phyloP scores from a whole-genome alignment of 2,113 vertebrate species.

The Lycaon pictus region DNA sequence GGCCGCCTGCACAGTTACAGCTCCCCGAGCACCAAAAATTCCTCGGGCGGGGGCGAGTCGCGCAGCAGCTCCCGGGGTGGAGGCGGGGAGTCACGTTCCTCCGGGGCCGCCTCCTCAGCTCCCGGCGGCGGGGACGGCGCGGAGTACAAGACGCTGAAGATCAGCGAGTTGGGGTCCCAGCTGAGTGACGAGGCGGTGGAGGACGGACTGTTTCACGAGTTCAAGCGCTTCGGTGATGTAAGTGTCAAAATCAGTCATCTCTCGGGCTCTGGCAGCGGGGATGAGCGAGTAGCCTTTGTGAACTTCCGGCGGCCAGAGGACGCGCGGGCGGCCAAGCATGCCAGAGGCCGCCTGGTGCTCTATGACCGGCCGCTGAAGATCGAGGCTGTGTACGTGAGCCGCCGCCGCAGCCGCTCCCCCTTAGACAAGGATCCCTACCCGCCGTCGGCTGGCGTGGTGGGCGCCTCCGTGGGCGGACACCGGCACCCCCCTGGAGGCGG shows the following conservation, averaged over 20 bases:
- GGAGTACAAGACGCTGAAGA: constrained; percentile 98
- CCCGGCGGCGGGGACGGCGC: constrained; percentile 85
- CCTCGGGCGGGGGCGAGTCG: constrained; percentile 89
- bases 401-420: constrained; percentile 94
- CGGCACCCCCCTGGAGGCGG: constrained; percentile 88
- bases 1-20: constrained; percentile 87
- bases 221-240: constrained; percentile 97
- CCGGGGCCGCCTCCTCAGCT: constrained; percentile 80
- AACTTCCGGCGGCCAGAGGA: constrained; percentile 97
- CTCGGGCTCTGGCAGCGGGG: constrained; percentile 88
- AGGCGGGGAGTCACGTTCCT: constrained; percentile 84
- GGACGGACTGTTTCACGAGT: constrained; percentile 98
- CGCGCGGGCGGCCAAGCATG: constrained; percentile 96
- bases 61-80: constrained; percentile 88
- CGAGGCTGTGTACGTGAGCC: constrained; percentile 94
- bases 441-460: constrained; percentile 78
- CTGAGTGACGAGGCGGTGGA: constrained; percentile 97
- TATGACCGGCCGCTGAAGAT: constrained; percentile 97
- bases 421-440: constrained; percentile 92
- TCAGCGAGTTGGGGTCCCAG: constrained; percentile 96
- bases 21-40: constrained; percentile 84
- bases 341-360: constrained; percentile 94
- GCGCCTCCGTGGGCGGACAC: constrained; percentile 86
- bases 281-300: constrained; percentile 97
- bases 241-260: constrained; percentile 97